These are phyloP conservation scores for Brachyhypopomus gauderio DNA, from an alignment of 2,113 vertebrate species.

Conservation along the genomic window DNA sequence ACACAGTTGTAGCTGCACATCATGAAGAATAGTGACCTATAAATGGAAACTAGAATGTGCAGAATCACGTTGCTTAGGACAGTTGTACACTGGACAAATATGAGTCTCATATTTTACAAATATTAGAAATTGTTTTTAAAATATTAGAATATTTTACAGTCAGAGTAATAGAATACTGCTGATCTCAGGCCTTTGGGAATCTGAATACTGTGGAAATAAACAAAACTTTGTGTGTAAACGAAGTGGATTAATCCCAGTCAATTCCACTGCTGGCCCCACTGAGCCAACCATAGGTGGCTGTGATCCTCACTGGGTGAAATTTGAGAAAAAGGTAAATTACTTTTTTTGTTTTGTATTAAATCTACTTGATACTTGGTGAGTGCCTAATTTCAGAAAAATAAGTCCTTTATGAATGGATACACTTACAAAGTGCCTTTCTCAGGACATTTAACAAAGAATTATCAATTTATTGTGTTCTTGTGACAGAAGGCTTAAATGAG, in stretches of 20 bases:
- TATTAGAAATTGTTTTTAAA: too few relatives aligned
- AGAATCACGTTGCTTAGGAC: neutral
- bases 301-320: slow-evolving; percentile 76
- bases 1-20: neutral
- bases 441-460: too few relatives aligned
- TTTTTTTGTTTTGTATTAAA: neutral
- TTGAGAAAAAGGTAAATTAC: slow-evolving; percentile 74
- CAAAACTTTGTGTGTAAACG: slow-evolving; percentile 84
- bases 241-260: slow-evolving; percentile 72
- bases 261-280: slow-evolving; percentile 79
- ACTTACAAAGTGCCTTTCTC: too few relatives aligned
- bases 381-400: neutral
- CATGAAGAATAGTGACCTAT: neutral
- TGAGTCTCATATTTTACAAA: too few relatives aligned
- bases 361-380: too few relatives aligned
- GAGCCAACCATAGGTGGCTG: slow-evolving; percentile 77
- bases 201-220: slow-evolving; percentile 81
- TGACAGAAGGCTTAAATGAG: too few relatives aligned
- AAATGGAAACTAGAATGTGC: neutral
- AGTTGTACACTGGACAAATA: neutral
- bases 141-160: neutral
- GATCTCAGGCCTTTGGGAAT: slow-evolving; percentile 46
- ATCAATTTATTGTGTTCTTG: too few relatives aligned
- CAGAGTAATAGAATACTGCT: neutral
- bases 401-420: neutral